Conservation (phyloP, 1,140 invertebrate genomes). For the Scaptomyza hsui region DNA sequence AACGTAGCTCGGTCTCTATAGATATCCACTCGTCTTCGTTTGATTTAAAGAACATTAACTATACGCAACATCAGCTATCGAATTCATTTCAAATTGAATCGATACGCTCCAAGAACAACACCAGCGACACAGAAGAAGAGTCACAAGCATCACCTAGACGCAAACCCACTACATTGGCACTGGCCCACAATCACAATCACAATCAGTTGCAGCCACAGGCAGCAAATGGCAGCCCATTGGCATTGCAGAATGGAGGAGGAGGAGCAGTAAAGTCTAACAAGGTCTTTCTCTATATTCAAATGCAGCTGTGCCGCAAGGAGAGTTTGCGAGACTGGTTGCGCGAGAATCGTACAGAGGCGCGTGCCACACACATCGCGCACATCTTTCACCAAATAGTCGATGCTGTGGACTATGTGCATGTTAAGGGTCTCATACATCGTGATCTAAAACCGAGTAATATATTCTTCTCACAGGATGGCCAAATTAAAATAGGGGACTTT, state of each 20-base stretch:
- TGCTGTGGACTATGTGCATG: constrained; percentile 97
- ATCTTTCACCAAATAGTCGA: constrained; percentile 97
- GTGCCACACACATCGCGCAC: constrained; percentile 86
- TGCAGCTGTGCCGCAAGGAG: constrained; percentile 96
- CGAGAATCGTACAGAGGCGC: constrained; percentile 82
- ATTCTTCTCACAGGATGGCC: constrained; percentile 95
- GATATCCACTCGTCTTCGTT: constrained; percentile 77
- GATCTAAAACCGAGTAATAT: constrained; percentile 99
- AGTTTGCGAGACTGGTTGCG: constrained; percentile 96
- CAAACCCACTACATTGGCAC: constrained; percentile 56
- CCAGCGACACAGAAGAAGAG: constrained; percentile 40
- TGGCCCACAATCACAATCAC: constrained; percentile 54
- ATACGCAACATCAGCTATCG: constrained; percentile 69
- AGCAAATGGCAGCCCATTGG: constrained; percentile 11
- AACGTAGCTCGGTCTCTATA: constrained; percentile 67
- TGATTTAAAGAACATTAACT: constrained; percentile 75
- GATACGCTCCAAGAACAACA: constrained; percentile 65
- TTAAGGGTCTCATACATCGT: constrained; percentile 95
- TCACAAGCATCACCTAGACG: constrained; percentile 16
- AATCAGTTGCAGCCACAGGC: constrained; percentile 29
- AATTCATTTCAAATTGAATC: constrained; percentile 83
- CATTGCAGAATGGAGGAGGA: constrained; percentile 44
- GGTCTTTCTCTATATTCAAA: constrained; percentile 97
- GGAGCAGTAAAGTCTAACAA: constrained; percentile 66
- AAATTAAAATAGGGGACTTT: constrained; percentile 98